Base-by-base conservation (phyloP, 2,888 invertebrate species). In the Xestobium rufovillosum region DNA sequence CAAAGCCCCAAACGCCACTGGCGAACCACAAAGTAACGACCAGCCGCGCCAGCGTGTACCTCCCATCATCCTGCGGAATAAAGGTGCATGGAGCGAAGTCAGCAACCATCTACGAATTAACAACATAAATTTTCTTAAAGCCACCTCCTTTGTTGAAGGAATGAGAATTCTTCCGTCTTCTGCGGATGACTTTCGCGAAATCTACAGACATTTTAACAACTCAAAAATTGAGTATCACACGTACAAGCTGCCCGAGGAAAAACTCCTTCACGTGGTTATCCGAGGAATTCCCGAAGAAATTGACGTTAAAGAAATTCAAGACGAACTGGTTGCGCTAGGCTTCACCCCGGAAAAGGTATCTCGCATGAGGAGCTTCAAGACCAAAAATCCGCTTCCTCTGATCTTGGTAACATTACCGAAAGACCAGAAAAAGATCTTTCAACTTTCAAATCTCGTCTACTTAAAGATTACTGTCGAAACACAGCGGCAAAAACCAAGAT, bases 271-370 rank as follows among this genome's bases (percentile, higher is more conserved):
- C 9, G 13, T 32, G 8, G 33, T 32, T 2, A n/a, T 32, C 8
- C 33, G 33, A 3, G 33, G 33, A 23, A n/a, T 32, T 10, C 33
- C 33, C 10, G 23, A 13, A 11, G 10, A n/a, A 10, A 11, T 11
- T 10, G 9, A 6, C n/a, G 11, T 9, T 10, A 14, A 32, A 32
- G 3, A 8, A 9, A 23, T 15, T n/a, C 6, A 9, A 3, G 10
- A 32, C n/a, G 19, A 32, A 3, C 11, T 19, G 3, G 9, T 11
- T 3, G 2, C 6, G 6, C n/a, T 11, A 32, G 33, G 33, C 3
- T 32, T 23, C n/a, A 6, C 9, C 9, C 15, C 25, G 8, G 13
- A 23, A 3, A n/a, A 8, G 8, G 33, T 32, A 6, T 4, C 8
- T 12, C 33, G 25, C 9, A 11, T 19, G 23, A 17, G 10, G 9